phyloP scores from a whole-genome alignment of 2,113 vertebrate genomes.

The Pseudonaja textilis region DNA sequence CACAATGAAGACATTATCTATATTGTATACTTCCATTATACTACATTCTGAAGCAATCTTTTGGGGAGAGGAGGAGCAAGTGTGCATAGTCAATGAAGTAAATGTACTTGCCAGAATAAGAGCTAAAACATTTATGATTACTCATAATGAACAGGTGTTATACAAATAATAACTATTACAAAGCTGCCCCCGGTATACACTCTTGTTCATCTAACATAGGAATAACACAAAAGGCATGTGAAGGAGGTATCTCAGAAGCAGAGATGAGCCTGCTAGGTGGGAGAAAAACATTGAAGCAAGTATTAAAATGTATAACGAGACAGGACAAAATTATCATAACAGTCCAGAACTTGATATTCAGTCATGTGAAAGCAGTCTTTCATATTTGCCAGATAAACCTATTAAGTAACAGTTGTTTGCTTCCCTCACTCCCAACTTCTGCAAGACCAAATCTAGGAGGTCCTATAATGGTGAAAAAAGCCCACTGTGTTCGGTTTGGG shows the following conservation, averaged over 20 bases:
- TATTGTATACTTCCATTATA: not conserved
- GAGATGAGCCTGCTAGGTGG: not conserved
- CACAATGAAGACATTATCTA: slow-evolving; percentile 40
- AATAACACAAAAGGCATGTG: too few relatives aligned
- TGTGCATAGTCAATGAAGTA: not conserved
- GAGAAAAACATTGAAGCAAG: not conserved
- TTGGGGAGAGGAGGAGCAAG: not conserved
- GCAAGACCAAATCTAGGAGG: not conserved
- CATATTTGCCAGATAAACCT: not conserved
- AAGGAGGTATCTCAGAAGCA: not conserved
- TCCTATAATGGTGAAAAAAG: not conserved
- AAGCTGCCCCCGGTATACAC: not conserved
- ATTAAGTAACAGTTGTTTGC: not conserved
- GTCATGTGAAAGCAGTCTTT: not conserved
- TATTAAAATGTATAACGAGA: not conserved
- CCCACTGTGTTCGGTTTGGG: not conserved
- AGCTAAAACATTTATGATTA: not conserved
- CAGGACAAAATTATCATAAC: not conserved
- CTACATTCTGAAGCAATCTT: not conserved
- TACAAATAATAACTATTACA: not conserved
- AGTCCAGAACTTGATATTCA: not conserved
- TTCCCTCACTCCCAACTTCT: not conserved
- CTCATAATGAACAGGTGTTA: not conserved
- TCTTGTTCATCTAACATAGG: not conserved
- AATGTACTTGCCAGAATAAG: not conserved